Conservation (phyloP, 2,888 invertebrate species). For the Drosophila pegasa region DNA sequence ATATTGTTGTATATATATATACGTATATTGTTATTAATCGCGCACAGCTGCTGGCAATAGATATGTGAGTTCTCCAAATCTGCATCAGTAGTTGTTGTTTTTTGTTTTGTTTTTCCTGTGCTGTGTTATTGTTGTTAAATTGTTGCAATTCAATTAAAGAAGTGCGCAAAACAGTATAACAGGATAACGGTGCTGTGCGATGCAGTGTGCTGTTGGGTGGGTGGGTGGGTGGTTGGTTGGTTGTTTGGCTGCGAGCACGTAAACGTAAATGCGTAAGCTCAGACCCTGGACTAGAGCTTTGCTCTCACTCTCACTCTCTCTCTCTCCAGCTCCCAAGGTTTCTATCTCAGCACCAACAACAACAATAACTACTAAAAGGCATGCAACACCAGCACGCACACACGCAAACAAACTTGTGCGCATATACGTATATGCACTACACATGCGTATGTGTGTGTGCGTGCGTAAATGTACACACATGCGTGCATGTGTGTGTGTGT, state of each 20-base stretch:
- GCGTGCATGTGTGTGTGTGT: not conserved
- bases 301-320: too few species aligned
- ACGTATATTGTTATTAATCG: conserved; percentile 54
- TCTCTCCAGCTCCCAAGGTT: conserved; percentile 48
- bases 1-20: conserved; percentile 26
- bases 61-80: conserved; percentile 47
- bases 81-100: conserved; percentile 16
- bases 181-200: conserved; percentile 38
- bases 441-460: conserved; percentile 1
- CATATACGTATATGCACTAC: conserved; percentile 1
- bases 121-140: conserved; percentile 36
- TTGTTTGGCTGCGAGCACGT: conserved; percentile 38
- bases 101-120: conserved; percentile 32
- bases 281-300: conserved; percentile 56
- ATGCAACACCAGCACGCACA: conserved; percentile 34
- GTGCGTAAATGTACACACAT: not conserved
- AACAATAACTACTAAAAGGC: conserved; percentile 16
- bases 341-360: conserved; percentile 24
- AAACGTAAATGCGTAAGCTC: conserved; percentile 73
- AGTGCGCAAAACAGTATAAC: conserved; percentile 53
- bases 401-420: conserved; percentile 8
- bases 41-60: conserved; percentile 56
- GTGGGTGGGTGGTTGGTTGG: conserved; percentile 9
- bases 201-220: conserved; percentile 4
- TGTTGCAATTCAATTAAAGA: conserved; percentile 44